Percentiles rank a stretch among this genome's conserved stretches.
Evolutionary conservation across 1,140 invertebrate genomes (phyloP).

Genomic region (Adoxophyes honmai): DNA sequence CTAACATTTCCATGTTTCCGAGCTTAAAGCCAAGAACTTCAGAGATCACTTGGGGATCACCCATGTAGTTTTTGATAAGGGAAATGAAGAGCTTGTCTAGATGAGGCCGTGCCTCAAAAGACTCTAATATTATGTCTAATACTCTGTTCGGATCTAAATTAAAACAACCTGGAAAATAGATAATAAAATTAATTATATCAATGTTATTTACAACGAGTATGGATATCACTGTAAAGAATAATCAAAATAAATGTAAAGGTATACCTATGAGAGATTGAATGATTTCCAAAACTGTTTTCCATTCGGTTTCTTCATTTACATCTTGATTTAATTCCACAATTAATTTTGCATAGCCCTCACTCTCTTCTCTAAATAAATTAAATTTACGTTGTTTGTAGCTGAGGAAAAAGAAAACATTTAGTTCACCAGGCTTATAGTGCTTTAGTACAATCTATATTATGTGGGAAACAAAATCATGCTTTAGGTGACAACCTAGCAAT

Average conservation of each 20-base stretch:
- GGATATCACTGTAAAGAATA: conserved; percentile 16
- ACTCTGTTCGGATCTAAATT: conserved; percentile 99
- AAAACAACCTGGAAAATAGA: conserved; percentile 91
- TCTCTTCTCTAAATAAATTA: conserved; percentile 98
- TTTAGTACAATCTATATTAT: too few species aligned
- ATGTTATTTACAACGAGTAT: too few species aligned
- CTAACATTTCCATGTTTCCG: conserved; percentile 83
- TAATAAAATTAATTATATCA: conserved; percentile 12
- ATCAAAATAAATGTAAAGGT: conserved; percentile 22
- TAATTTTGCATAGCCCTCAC: conserved; percentile 98
- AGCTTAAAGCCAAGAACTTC: conserved; percentile 98
- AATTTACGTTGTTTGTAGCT: conserved; percentile 99
- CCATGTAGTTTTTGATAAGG: conserved; percentile 91
- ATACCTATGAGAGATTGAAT: conserved; percentile 96
- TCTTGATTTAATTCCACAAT: conserved; percentile 97
- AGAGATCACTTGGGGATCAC: conserved; percentile 82
- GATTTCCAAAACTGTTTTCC: conserved; percentile 85
- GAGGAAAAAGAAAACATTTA: conserved; percentile 57
- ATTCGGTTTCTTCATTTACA: conserved; percentile 81
- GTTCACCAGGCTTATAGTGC: too few species aligned
- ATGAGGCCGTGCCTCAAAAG: conserved; percentile 93
- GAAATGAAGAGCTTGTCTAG: conserved; percentile 88
- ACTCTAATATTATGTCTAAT: conserved; percentile 96
- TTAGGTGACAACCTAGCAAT: too few species aligned
- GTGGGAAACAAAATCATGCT: too few species aligned